Evolutionary conservation across 2,888 invertebrate species (phyloP), one percentile per base, ranked within the genome.

Genomic region (Beris chalybata): DNA sequence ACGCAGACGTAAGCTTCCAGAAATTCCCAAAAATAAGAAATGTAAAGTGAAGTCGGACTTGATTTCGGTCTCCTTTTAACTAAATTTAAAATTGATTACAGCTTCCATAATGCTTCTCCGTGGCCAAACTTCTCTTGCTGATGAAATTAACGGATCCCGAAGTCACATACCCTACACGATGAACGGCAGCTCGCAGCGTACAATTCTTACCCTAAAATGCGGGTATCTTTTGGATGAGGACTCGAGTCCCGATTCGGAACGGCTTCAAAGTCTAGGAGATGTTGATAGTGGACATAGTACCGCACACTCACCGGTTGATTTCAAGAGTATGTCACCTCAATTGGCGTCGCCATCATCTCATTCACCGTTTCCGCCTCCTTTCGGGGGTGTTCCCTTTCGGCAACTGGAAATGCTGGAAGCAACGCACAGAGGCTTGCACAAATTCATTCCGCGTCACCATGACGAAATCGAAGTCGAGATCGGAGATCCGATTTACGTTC

Each of bases 391-490:
- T 15, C 89, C 92, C 4, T 92, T 91, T 74, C 89, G 89, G 69
- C 91, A 91, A 76, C 81, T 92, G 63, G 92, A 92, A 80, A 88
- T 93, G 82, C 83, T 95, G 45, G 96, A 96, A 82, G 95, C 95
- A 3, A 97, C 97, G 30, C 97, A 97, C 78, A 86, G 97, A 75
- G 97, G 96, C 6, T 84, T 97, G 78, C 96, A 97, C 81, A 94
- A 95, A 78, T 98, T 98, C 77, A 87, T 97, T 74, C 96, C 97
- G 0, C 85, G 97, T 69, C 97, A 97, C 80, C 89, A 90, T 70
- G 97, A 97, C 75, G 97, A 98, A 82, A 90, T 99, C 70, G 93
- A 95, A 78, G 87, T 99, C 38, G 97, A 98, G 83, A 96, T 97
- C 67, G 98, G 98, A 1, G 98, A 98, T 81, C 95, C 97, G 1